phyloP scores from a whole-genome alignment of 1,140 invertebrate species.

The Piezodorus guildinii region DNA sequence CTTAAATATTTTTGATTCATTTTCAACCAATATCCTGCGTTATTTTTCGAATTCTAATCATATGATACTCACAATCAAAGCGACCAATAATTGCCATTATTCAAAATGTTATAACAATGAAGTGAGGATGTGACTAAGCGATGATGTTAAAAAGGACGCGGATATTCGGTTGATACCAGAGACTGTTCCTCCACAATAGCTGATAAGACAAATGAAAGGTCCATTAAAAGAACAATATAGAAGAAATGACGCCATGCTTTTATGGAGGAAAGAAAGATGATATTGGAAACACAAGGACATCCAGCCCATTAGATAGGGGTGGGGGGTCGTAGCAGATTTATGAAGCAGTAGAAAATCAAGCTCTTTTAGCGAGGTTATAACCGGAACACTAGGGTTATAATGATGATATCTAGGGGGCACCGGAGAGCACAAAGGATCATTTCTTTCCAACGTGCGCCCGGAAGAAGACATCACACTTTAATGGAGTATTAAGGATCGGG shows the following conservation, averaged over 20 bases:
- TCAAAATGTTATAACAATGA: too few species aligned
- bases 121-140: too few species aligned
- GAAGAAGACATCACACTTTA: background rate
- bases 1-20: too few species aligned
- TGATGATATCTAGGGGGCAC: background rate
- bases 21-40: too few species aligned
- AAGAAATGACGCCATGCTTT: background rate
- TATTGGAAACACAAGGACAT: background rate
- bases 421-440: background rate
- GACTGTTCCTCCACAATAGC: too few species aligned
- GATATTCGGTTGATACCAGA: too few species aligned
- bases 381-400: slow-evolving; percentile 13
- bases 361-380: slow-evolving; percentile 2
- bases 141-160: too few species aligned
- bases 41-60: too few species aligned
- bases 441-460: background rate
- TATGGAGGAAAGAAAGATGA: background rate
- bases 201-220: too few species aligned
- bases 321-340: background rate
- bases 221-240: too few species aligned
- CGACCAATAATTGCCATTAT: too few species aligned
- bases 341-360: background rate
- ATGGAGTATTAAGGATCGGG: slow-evolving; percentile 3
- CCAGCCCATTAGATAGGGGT: slow-evolving; percentile 1
- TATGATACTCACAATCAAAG: too few species aligned